A percentile compares a stretch with the other conserved stretches of the same genome.
Conservation (phyloP, 1,140 invertebrate species). For the Caenorhabditis inopinata region DNA sequence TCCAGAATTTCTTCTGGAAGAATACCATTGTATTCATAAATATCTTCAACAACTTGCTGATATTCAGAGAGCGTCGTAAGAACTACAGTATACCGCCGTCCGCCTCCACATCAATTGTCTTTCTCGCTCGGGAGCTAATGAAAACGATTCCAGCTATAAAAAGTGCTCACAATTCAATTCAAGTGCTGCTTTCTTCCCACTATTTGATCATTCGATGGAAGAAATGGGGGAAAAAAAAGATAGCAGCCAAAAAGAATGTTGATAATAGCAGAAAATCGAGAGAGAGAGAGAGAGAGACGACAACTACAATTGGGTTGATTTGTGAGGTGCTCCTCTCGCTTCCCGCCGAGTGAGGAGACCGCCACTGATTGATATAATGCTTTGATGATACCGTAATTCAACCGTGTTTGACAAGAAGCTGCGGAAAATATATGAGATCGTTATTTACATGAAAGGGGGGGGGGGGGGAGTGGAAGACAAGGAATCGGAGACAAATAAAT, state of each 20-base stretch:
- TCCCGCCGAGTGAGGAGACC: no score
- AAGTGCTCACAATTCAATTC: not conserved
- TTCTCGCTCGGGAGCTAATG: not conserved
- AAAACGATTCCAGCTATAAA: not conserved
- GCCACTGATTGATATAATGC: conserved; percentile 8
- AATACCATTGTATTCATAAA: no score
- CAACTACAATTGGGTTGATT: not conserved
- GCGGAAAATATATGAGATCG: not conserved
- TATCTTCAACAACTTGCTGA: no score
- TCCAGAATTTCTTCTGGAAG: no score
- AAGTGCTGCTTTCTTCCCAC: not conserved
- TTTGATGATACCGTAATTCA: conserved; percentile 12
- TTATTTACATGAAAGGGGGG: not conserved
- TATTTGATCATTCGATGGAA: conserved; percentile 13
- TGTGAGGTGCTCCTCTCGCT: no score
- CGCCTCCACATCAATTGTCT: not conserved
- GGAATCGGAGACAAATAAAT: not conserved
- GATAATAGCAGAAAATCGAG: not conserved
- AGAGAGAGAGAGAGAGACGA: not conserved
- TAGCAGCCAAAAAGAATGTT: not conserved
- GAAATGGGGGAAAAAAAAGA: not conserved
- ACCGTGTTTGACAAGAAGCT: conserved; percentile 3
- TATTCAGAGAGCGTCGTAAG: no score
- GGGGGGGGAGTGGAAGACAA: not conserved
- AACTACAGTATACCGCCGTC: no score